Evolutionary conservation across 1,140 invertebrate genomes (phyloP).

Genomic region (Gonatopus flavifemur): DNA sequence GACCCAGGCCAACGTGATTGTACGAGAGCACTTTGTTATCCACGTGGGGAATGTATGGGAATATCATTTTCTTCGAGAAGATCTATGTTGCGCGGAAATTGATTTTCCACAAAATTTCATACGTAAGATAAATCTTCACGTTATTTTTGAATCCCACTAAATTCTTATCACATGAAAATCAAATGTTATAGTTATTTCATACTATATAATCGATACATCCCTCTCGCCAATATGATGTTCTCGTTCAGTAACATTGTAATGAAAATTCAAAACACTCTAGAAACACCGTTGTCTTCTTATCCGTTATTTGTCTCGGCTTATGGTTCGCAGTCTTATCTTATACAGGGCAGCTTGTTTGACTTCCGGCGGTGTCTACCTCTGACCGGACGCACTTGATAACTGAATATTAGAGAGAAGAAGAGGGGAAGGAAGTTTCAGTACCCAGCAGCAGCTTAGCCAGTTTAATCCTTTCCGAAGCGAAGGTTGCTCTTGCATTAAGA

Average conservation of each 20-base stretch:
- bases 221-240: too few relatives aligned
- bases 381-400: slow-evolving; percentile 53
- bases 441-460: slow-evolving; percentile 36
- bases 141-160: too few relatives aligned
- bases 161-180: too few relatives aligned
- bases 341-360: slow-evolving; percentile 49
- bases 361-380: slow-evolving; percentile 48
- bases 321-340: slow-evolving; percentile 40
- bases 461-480: slow-evolving; percentile 47
- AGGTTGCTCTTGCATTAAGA: slow-evolving; percentile 36
- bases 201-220: too few relatives aligned
- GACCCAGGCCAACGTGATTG: slow-evolving; percentile 20
- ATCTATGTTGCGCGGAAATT: too few relatives aligned
- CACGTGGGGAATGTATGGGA: slow-evolving; percentile 13
- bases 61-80: too few relatives aligned
- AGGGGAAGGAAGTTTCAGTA: slow-evolving; percentile 20
- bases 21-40: slow-evolving; percentile 24
- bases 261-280: slow-evolving; percentile 29
- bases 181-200: too few relatives aligned
- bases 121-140: too few relatives aligned
- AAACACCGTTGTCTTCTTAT: slow-evolving; percentile 20
- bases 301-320: slow-evolving; percentile 23
- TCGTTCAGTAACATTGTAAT: slow-evolving; percentile 34
- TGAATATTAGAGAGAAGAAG: slow-evolving; percentile 33
- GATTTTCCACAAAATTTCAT: too few relatives aligned